Percentiles rank a stretch among this genome's conserved stretches.
Conservation (phyloP, 2,888 invertebrate species). For the Scaptomyza flava region DNA sequence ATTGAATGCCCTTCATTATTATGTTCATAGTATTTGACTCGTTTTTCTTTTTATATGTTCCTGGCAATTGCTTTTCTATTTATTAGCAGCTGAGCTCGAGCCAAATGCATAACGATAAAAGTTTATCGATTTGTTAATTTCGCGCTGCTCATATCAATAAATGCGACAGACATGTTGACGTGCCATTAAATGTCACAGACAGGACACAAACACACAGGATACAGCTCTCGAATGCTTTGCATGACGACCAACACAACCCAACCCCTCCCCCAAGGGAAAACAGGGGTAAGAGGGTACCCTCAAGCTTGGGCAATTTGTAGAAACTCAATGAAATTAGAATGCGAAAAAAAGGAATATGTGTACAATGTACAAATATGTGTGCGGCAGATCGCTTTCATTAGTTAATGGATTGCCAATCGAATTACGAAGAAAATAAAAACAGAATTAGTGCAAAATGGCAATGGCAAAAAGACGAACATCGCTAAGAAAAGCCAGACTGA, state of each 20-base stretch:
- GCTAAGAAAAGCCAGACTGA: background rate
- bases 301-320: conserved; percentile 63
- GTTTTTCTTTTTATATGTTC: conserved; percentile 39
- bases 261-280: conserved; percentile 1
- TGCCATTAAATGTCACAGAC: conserved; percentile 68
- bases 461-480: background rate
- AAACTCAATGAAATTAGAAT: conserved; percentile 78
- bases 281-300: conserved; percentile 17
- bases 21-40: conserved; percentile 7
- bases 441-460: conserved; percentile 36
- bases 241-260: conserved; percentile 33
- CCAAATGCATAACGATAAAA: conserved; percentile 69
- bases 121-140: conserved; percentile 76
- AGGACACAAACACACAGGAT: conserved; percentile 23
- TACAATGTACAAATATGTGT: conserved; percentile 36
- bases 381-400: conserved; percentile 52
- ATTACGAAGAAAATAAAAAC: conserved; percentile 36
- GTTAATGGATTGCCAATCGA: conserved; percentile 63
- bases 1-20: conserved; percentile 3
- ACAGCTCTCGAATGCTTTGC: conserved; percentile 52
- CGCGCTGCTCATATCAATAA: conserved; percentile 65
- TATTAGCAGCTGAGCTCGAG: conserved; percentile 64
- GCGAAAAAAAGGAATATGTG: conserved; percentile 36
- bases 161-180: conserved; percentile 63
- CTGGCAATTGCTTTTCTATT: conserved; percentile 66